Evolutionary conservation across 2,113 vertebrate species (phyloP), one percentile per base, ranked within the genome.

Genomic region (Otocyon megalotis): DNA sequence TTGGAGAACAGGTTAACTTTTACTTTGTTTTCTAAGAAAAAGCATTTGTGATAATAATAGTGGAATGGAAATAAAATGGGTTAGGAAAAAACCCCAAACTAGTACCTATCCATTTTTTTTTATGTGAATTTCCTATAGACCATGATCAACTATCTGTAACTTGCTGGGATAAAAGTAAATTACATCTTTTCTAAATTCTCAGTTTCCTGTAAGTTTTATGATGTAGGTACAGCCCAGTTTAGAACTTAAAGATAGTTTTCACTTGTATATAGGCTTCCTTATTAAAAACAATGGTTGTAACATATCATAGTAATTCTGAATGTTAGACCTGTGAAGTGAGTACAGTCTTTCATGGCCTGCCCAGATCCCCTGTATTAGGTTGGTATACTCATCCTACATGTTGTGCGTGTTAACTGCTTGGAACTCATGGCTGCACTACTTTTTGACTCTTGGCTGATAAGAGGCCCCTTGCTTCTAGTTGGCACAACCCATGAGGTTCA

Each of bases 11-110:
- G 65, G 15, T 94, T 92, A 63, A 24, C 62, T 97, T 96, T 94
- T 87, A 95, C 54, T 92, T 93, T 96, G 37, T 91, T 95, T 94
- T 93, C 63, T 88, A 58, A 96, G 43, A 84, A 79, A 80, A 96
- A 83, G 32, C 1, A 28, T 60, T 84, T 90, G 17, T n/a, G 88
- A 67, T 84, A 79, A 71, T 32, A 93, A 81, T 20, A 50, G 50
- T 17, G 9, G 56, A 53, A 88, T 74, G 20, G 53, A 97, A 91
- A 82, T 80, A 94, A 67, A 96, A 77, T 74, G 5, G 43, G 94
- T 93, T 94, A 92, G 48, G 17, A 54, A 43, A 50, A 72, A 63
- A 48, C 28, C 4, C 22, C 53, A 69, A 69, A 26, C 15, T 24
- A 1, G 88, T 82, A 16, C 37, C 71, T 48, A 86, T 65, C 11